These are phyloP conservation scores for Dipodomys ordii DNA, from an alignment of 2,113 vertebrate genomes.

Conservation along the genomic window DNA sequence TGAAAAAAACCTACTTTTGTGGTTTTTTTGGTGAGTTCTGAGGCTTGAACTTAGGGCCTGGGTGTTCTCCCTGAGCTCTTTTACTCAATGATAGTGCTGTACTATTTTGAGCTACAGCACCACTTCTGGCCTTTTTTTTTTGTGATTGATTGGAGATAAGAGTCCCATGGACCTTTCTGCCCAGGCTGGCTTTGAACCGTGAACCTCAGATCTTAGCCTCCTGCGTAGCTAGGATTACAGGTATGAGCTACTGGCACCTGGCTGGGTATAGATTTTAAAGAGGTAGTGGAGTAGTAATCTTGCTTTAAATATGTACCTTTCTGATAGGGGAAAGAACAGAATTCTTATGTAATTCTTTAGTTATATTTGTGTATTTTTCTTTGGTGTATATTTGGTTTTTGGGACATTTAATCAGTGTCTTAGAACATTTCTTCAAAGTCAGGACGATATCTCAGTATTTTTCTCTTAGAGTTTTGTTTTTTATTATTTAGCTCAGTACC, in stretches of 20 bases:
- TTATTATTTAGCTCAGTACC: neutral
- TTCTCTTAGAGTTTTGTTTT: neutral
- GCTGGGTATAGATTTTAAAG: neutral
- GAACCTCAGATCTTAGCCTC: too few species aligned
- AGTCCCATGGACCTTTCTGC: too few species aligned
- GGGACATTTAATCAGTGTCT: neutral
- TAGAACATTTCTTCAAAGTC: neutral
- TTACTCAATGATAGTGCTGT: too few species aligned
- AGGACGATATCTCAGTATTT: neutral
- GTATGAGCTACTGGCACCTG: too few species aligned
- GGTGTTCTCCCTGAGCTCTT: too few species aligned
- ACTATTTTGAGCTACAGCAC: too few species aligned
- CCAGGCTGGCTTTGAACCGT: too few species aligned
- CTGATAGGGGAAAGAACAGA: neutral
- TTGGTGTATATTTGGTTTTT: slow-evolving; percentile 8
- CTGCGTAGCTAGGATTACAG: too few species aligned
- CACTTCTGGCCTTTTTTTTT: too few species aligned
- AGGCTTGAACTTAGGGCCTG: too few species aligned
- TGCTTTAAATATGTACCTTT: neutral
- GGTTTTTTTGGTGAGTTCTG: too few species aligned
- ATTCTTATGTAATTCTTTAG: neutral
- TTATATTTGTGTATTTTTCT: neutral
- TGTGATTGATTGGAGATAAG: too few species aligned
- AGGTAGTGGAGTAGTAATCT: neutral
- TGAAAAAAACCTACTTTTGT: neutral